These are phyloP conservation scores for Chironomus riparius DNA, from an alignment of 2,888 invertebrate species.

Conservation along the genomic window DNA sequence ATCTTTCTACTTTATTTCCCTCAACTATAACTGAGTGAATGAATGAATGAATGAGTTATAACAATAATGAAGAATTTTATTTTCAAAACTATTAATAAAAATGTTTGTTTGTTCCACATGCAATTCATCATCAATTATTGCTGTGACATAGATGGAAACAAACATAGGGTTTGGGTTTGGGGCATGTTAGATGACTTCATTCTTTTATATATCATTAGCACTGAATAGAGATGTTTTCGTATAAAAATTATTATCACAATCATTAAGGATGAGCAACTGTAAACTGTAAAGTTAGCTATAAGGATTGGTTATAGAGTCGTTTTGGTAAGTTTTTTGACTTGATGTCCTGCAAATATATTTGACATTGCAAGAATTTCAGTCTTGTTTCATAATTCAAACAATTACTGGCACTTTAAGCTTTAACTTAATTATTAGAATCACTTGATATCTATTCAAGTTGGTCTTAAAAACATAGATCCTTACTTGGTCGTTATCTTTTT, in stretches of 20 bases:
- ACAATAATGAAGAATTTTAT: not conserved
- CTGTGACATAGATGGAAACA: not conserved
- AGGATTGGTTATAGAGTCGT: too few relatives aligned
- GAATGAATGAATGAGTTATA: not conserved
- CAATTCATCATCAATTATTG: slow-evolving; percentile 26
- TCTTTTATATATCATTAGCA: not conserved
- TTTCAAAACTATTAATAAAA: not conserved
- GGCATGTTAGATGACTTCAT: not conserved
- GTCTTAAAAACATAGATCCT: too few relatives aligned
- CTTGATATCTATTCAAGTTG: too few relatives aligned
- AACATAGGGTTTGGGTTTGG: not conserved
- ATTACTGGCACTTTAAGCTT: too few relatives aligned
- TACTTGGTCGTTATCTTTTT: too few relatives aligned
- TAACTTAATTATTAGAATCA: too few relatives aligned
- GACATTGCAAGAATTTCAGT: too few relatives aligned
- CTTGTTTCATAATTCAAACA: too few relatives aligned
- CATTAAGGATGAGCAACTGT: not conserved
- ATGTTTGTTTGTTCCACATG: slow-evolving; percentile 24
- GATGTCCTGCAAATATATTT: too few relatives aligned
- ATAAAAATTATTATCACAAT: not conserved
- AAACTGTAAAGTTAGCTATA: not conserved
- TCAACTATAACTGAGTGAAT: not conserved
- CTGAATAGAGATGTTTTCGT: not conserved
- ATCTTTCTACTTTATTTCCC: not conserved
- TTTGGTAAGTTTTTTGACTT: too few relatives aligned